These are phyloP conservation scores for Uria aalge DNA, from an alignment of 2,113 vertebrate genomes.

Conservation along the genomic window DNA sequence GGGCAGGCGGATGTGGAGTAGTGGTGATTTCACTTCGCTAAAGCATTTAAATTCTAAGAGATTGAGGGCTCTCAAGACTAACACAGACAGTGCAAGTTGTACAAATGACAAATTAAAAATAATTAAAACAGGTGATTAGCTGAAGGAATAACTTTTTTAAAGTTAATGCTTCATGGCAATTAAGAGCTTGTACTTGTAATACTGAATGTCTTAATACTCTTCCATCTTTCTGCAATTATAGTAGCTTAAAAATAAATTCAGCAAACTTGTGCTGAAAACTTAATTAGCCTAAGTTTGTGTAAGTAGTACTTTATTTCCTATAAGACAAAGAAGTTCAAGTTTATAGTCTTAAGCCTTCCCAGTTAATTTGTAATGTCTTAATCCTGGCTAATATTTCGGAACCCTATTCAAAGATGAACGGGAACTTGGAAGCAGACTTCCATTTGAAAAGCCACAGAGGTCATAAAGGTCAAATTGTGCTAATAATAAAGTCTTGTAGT, in stretches of 20 bases:
- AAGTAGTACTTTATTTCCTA: neutral
- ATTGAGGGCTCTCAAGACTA: neutral
- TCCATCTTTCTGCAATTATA: neutral
- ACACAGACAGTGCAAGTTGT: neutral
- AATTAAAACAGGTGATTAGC: neutral
- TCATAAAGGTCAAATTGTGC: neutral
- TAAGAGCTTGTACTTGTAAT: neutral
- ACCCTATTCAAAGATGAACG: neutral
- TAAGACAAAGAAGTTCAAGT: neutral
- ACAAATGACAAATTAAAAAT: neutral
- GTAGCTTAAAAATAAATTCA: neutral
- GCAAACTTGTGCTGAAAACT: neutral
- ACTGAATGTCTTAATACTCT: neutral
- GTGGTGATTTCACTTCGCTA: neutral
- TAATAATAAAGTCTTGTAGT: neutral
- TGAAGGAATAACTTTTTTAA: neutral
- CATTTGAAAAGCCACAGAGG: neutral
- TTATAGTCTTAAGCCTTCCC: neutral
- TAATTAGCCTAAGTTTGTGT: neutral
- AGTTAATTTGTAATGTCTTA: slow-evolving; percentile 18
- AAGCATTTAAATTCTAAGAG: neutral
- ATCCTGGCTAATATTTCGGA: neutral
- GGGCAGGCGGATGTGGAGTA: too few relatives aligned
- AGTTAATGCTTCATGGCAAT: neutral
- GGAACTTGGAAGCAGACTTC: neutral